Percentiles rank a stretch among this genome's conserved stretches.
These are phyloP conservation scores for Meda fulgida DNA, from an alignment of 2,797 vertebrate genomes.

Conservation along the genomic window DNA sequence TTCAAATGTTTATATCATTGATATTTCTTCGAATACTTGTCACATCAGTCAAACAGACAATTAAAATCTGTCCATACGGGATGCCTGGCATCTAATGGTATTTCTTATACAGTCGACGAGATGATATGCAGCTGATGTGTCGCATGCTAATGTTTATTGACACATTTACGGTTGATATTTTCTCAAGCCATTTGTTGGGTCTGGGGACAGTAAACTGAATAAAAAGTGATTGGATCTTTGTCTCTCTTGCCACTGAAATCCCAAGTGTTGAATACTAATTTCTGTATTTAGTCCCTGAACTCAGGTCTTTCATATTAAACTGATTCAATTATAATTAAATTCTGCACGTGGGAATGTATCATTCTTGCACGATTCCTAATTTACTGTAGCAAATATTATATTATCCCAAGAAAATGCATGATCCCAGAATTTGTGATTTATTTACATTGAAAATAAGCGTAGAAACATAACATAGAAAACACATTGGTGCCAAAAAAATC, in stretches of 20 bases:
- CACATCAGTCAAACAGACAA: neutral
- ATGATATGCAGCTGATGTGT: constrained; percentile 76
- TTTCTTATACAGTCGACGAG: constrained; percentile 61
- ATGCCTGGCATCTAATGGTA: constrained; percentile 49
- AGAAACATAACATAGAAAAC: neutral
- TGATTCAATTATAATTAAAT: constrained; percentile 86
- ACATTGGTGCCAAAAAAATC: neutral
- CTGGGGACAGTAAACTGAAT: constrained; percentile 57
- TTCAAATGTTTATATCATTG: neutral
- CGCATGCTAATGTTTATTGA: constrained; percentile 80
- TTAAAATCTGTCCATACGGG: constrained; percentile 38
- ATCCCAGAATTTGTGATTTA: constrained; percentile 76
- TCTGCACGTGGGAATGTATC: constrained; percentile 83
- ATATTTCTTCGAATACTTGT: neutral
- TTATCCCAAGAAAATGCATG: constrained; percentile 84
- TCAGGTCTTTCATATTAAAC: constrained; percentile 84
- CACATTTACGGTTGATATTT: constrained; percentile 78
- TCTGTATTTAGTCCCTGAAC: constrained; percentile 83
- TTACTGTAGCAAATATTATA: constrained; percentile 83
- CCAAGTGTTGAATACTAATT: constrained; percentile 87
- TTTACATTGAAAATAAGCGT: constrained; percentile 66
- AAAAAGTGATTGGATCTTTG: constrained; percentile 59
- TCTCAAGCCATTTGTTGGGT: constrained; percentile 61
- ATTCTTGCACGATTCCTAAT: constrained; percentile 82
- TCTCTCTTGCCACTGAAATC: constrained; percentile 76